A percentile compares a stretch with the other conserved stretches of the same genome.
Evolutionary conservation across 2,888 invertebrate genomes (phyloP).

Genomic region (Napeogenes sylphis): DNA sequence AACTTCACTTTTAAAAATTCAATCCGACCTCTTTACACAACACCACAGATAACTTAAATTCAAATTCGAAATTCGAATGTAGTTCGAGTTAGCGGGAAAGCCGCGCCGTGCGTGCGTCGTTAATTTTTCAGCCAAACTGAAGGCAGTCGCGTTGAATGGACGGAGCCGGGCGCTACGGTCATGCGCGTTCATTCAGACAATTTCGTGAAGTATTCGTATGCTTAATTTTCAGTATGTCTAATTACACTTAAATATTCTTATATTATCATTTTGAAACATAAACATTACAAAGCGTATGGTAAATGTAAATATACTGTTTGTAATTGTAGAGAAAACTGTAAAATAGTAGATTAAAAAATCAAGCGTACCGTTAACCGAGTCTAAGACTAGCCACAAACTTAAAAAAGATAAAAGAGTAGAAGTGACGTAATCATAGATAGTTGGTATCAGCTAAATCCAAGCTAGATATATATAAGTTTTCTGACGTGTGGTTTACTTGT

Average conservation of each 20-base stretch:
- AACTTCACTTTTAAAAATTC: slow-evolving; percentile 22
- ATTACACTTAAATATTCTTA: not conserved
- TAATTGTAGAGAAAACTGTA: too few species aligned
- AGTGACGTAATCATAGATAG: too few species aligned
- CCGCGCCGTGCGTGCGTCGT: slow-evolving; percentile 58
- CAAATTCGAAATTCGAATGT: slow-evolving; percentile 48
- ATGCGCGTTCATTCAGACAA: slow-evolving; percentile 44
- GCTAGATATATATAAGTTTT: too few species aligned
- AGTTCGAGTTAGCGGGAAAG: slow-evolving; percentile 46
- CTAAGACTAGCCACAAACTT: too few species aligned
- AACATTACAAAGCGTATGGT: too few species aligned
- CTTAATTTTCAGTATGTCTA: not conserved
- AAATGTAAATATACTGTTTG: not conserved
- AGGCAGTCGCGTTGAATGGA: slow-evolving; percentile 61
- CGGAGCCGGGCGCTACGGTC: slow-evolving; percentile 46
- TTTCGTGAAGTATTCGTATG: slow-evolving; percentile 15
- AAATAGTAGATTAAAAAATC: too few species aligned
- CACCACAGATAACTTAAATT: slow-evolving; percentile 36
- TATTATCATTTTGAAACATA: too few species aligned
- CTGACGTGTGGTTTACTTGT: too few species aligned
- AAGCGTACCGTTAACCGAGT: too few species aligned
- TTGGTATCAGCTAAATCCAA: too few species aligned
- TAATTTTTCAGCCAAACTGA: slow-evolving; percentile 64
- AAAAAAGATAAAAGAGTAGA: too few species aligned
- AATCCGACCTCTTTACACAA: slow-evolving; percentile 19